A percentile compares a stretch with the other conserved stretches of the same genome.
These are phyloP conservation scores for Rousettus madagascariensis DNA, from an alignment of 2,797 vertebrate genomes.

Conservation along the genomic window DNA sequence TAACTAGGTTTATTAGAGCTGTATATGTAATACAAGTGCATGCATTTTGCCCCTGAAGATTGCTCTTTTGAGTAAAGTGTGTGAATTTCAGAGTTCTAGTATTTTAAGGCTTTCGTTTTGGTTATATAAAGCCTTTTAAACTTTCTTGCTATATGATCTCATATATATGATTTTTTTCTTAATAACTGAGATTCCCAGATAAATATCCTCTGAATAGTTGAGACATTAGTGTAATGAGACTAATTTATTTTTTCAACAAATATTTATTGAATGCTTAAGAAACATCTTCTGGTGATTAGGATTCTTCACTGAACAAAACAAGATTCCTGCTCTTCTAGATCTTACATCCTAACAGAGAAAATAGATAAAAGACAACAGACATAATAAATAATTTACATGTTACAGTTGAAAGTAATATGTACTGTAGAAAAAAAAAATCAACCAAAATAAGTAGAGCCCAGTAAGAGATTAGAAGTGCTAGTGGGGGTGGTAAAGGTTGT, in stretches of 20 bases:
- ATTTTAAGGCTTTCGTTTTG: neutral
- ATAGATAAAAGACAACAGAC: neutral
- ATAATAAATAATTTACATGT: neutral
- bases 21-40: neutral
- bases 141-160: neutral
- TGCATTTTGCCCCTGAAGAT: neutral
- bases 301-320: conserved; percentile 10
- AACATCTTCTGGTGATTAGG: conserved; percentile 7
- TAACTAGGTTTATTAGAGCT: neutral
- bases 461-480: neutral
- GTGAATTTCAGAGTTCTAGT: conserved; percentile 27
- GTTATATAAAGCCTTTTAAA: conserved; percentile 7
- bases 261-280: neutral
- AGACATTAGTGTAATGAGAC: neutral
- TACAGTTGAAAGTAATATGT: neutral
- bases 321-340: neutral
- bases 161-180: neutral
- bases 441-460: neutral
- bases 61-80: conserved; percentile 25
- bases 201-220: conserved; percentile 29
- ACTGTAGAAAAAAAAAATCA: neutral
- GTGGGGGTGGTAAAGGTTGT: neutral
- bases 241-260: neutral
- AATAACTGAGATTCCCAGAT: conserved; percentile 39
- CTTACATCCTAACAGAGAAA: conserved; percentile 25